A percentile compares a stretch with the other conserved stretches of the same genome.
Evolutionary conservation across 2,797 vertebrate genomes (phyloP).

Genomic region (Netta rufina): DNA sequence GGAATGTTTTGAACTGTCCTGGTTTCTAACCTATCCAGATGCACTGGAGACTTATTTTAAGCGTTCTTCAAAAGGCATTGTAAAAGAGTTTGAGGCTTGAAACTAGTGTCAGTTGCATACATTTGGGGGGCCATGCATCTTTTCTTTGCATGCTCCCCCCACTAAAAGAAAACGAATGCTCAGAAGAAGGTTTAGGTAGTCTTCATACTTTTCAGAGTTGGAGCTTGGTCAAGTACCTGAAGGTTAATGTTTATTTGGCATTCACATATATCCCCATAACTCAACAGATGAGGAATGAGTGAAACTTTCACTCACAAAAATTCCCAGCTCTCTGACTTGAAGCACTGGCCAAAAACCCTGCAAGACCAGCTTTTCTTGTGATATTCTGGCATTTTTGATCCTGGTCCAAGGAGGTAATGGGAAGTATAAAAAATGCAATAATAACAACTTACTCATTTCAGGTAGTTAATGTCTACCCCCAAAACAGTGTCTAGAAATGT

Average conservation of each 20-base stretch:
- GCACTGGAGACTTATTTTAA: neutral
- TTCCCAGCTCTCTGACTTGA: neutral
- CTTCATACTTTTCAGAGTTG: neutral
- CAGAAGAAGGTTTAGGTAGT: neutral
- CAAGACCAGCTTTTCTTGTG: neutral
- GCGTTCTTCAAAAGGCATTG: neutral
- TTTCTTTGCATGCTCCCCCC: accelerated
- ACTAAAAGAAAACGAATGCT: neutral
- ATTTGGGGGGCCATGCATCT: neutral
- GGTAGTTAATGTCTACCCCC: neutral
- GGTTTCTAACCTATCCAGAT: neutral
- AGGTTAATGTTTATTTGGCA: neutral
- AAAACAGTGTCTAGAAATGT: neutral
- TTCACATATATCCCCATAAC: neutral
- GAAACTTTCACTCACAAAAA: neutral
- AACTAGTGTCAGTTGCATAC: neutral
- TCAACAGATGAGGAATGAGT: neutral
- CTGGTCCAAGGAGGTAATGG: neutral
- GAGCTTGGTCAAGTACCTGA: neutral
- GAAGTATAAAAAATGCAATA: neutral
- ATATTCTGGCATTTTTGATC: neutral
- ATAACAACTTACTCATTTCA: neutral
- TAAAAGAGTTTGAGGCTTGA: neutral
- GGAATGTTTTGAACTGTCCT: constrained; percentile 7
- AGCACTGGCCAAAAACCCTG: neutral